Conservation (phyloP, 2,113 vertebrate genomes). For the Elgaria multicarinata region DNA sequence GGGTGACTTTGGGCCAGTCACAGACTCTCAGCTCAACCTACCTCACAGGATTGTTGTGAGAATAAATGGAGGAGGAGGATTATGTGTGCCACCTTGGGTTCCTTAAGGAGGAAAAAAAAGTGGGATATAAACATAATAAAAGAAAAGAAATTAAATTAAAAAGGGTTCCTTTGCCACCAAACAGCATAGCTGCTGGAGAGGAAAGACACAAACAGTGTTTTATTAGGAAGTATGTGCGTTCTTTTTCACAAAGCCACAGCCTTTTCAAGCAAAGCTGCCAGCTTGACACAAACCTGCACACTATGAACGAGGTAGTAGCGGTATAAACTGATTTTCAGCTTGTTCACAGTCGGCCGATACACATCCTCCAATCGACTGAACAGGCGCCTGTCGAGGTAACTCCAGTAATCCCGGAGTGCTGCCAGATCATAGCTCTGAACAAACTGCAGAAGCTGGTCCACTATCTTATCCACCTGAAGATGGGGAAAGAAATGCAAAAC, state of each 20-base stretch:
- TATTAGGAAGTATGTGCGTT: too few species aligned
- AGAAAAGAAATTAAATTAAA: too few species aligned
- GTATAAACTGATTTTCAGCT: conserved; percentile 93
- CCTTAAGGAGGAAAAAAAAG: too few species aligned
- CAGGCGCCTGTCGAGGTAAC: conserved; percentile 89
- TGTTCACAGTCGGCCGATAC: conserved; percentile 91
- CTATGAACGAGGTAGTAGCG: conserved; percentile 91
- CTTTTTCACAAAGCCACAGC: background rate
- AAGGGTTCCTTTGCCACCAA: background rate
- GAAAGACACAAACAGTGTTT: background rate
- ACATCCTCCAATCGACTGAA: conserved; percentile 94
- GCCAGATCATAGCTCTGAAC: conserved; percentile 88
- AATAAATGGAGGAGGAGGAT: too few species aligned
- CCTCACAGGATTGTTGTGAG: too few species aligned
- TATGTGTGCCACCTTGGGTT: too few species aligned
- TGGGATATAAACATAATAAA: too few species aligned
- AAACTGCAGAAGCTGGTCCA: conserved; percentile 92
- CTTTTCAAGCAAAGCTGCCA: background rate
- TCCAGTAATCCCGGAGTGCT: conserved; percentile 93
- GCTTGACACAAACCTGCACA: conserved; percentile 78
- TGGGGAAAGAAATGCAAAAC: background rate
- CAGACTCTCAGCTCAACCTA: too few species aligned
- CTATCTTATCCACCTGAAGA: conserved; percentile 94
- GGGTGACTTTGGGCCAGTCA: too few species aligned
- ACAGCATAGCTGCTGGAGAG: background rate